These are phyloP conservation scores for Cepphus grylle DNA, from an alignment of 2,113 vertebrate species.

Conservation along the genomic window DNA sequence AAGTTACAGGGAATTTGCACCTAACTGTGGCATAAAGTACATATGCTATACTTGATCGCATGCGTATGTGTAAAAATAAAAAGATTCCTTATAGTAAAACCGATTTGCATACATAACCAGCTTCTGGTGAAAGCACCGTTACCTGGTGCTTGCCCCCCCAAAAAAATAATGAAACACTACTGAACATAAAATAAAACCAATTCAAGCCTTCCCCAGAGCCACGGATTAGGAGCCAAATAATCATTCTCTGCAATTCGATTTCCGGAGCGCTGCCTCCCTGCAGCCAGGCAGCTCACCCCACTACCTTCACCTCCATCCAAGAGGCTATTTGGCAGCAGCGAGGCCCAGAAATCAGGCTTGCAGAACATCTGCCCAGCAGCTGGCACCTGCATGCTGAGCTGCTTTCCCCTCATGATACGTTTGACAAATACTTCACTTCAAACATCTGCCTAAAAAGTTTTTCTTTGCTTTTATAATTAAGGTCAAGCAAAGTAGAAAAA, in stretches of 20 bases:
- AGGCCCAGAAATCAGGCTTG: neutral
- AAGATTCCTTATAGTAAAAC: neutral
- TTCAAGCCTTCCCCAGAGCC: neutral
- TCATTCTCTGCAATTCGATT: neutral
- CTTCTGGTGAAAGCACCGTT: neutral
- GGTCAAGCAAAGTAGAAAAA: neutral
- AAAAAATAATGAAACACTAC: neutral
- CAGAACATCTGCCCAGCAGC: neutral
- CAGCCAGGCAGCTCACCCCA: neutral
- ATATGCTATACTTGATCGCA: too few relatives aligned
- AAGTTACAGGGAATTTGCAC: neutral
- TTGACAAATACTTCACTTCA: neutral
- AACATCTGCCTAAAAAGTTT: neutral
- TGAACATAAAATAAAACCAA: neutral
- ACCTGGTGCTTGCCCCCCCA: neutral
- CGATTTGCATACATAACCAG: neutral
- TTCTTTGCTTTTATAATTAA: neutral
- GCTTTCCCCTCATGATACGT: neutral
- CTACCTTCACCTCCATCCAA: neutral
- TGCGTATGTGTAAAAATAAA: neutral
- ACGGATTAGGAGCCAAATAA: neutral
- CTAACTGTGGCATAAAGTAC: neutral
- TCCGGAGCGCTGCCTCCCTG: neutral
- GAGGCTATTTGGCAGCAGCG: neutral
- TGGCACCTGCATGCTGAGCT: neutral